Base-by-base conservation (phyloP, 1,140 invertebrate genomes). In the Brachionus calyciflorus region DNA sequence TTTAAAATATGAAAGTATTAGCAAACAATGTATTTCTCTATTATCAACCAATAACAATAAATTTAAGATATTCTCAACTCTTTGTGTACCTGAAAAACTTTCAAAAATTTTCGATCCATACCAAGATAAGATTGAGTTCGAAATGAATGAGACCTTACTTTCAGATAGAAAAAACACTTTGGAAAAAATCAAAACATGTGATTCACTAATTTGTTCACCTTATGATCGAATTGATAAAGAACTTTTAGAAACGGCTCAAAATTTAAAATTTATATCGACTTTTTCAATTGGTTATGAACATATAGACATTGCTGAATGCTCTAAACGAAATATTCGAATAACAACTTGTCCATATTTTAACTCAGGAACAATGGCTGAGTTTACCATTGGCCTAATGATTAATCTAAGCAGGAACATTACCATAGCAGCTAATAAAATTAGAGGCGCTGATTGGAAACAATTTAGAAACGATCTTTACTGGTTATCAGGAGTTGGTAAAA, bases 221-320 rank as follows among this genome's bases (percentile, higher is more conserved):
- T 28, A 57, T 57, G 53, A 28, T 21, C 7, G 12, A 24, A n/a
- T 57, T 12, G 53, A 57, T 33, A 57, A 57, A 57, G 53, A 57
- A 33, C 19, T 57, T 19, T 21, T 57, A 57, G 53, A 57, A 3
- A 3, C 3, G 21, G 53, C 53, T 2, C 3, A 3, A 28, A 57
- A 33, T 9, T 19, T 19, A 28, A 57, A 93, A 86, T 91, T 94
- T 1, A 88, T 97, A 19, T 89, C 89, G 0, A 94, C 93, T 0
- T 92, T 95, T 86, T 95, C 93, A 0, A 94, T 96, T 12, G 95
- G 94, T 0, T 83, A 85, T 77, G 87, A 88, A 30, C 87, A 88
- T 73, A 83, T 88, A 69, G 86, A 88, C 78, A 68, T 86, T 3
- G 79, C 81, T 12, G 85, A 81, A 78, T 88, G 86, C 79, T 80